These are phyloP conservation scores for Bos javanicus DNA, from an alignment of 2,113 vertebrate genomes.

Conservation along the genomic window DNA sequence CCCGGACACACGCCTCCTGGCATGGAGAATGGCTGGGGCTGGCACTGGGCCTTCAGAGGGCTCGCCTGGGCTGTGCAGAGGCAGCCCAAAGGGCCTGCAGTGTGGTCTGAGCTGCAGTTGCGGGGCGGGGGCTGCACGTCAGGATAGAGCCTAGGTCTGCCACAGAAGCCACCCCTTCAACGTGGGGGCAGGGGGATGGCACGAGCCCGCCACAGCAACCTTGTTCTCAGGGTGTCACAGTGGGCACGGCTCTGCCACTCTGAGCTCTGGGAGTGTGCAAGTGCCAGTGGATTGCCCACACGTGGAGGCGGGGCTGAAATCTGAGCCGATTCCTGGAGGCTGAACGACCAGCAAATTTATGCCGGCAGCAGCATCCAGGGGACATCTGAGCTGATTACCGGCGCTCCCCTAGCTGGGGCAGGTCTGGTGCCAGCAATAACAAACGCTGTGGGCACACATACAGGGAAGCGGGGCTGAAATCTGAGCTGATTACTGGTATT, in stretches of 20 bases:
- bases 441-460: neutral
- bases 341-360: neutral
- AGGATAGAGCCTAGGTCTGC: neutral
- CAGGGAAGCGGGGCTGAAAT: neutral
- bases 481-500: neutral
- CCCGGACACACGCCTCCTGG: neutral
- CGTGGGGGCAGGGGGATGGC: fast-evolving
- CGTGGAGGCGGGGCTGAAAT: neutral
- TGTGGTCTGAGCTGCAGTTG: neutral
- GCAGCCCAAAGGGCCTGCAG: neutral
- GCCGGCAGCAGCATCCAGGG: neutral
- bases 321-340: neutral
- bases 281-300: neutral
- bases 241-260: neutral
- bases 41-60: neutral
- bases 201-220: neutral
- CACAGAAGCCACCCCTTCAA: neutral
- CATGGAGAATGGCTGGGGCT: neutral
- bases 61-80: neutral
- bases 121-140: neutral
- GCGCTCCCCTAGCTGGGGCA: neutral
- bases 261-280: neutral
- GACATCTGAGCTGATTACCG: neutral
- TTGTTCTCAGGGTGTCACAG: neutral
- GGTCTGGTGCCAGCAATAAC: neutral